These are phyloP conservation scores for Hydrotaea diabolus DNA, from an alignment of 2,888 invertebrate species.

Conservation along the genomic window DNA sequence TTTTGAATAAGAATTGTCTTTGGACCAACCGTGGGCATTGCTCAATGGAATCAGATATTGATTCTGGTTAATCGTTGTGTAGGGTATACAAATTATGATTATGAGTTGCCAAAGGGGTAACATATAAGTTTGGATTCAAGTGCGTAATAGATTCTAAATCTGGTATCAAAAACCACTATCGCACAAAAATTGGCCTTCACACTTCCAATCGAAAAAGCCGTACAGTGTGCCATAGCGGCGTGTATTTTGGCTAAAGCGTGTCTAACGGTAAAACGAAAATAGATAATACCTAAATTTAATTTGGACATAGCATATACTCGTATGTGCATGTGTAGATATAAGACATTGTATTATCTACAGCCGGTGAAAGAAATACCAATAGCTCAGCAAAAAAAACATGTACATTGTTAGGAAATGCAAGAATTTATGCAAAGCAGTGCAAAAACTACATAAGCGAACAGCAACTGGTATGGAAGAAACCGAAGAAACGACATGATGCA, in stretches of 20 bases:
- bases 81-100: too few species aligned
- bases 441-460: neutral
- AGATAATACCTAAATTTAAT: neutral
- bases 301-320: neutral
- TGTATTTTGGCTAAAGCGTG: constrained; percentile 56
- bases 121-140: too few species aligned
- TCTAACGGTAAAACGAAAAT: constrained; percentile 22
- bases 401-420: constrained; percentile 28
- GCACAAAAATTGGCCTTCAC: too few species aligned
- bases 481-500: constrained; percentile 56
- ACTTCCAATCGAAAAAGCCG: too few species aligned
- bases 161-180: too few species aligned
- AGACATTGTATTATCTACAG: neutral
- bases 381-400: neutral
- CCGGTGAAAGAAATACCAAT: neutral
- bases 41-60: too few species aligned
- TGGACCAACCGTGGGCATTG: too few species aligned
- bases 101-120: too few species aligned
- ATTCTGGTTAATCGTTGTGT: too few species aligned
- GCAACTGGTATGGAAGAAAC: neutral
- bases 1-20: too few species aligned
- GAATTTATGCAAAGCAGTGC: constrained; percentile 36
- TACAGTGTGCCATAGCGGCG: neutral
- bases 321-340: neutral
- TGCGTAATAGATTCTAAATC: too few species aligned